Evolutionary conservation across 2,113 vertebrate genomes (phyloP).

Genomic region (Ailurus styani): DNA sequence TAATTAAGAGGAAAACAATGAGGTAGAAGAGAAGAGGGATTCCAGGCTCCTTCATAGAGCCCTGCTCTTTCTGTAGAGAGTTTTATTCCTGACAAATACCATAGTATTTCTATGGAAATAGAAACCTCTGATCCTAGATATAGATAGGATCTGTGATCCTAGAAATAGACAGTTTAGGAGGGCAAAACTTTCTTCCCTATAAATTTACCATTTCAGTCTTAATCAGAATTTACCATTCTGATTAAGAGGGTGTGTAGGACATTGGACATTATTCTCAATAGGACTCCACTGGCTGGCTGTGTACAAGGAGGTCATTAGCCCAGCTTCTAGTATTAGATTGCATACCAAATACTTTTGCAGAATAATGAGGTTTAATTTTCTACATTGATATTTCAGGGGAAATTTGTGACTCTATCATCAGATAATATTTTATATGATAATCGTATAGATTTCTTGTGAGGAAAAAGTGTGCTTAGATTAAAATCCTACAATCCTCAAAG

Average conservation of each 20-base stretch:
- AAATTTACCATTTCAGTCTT: neutral
- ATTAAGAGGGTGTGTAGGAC: neutral
- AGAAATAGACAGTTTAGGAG: neutral
- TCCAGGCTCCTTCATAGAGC: neutral
- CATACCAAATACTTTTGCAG: neutral
- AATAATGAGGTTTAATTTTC: neutral
- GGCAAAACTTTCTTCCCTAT: neutral
- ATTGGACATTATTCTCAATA: neutral
- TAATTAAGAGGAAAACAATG: neutral
- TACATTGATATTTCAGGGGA: neutral
- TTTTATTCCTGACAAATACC: neutral
- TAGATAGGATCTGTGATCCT: neutral
- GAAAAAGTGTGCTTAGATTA: neutral
- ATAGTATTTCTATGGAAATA: no score
- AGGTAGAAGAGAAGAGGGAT: neutral
- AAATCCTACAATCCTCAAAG: neutral
- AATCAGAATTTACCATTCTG: no score
- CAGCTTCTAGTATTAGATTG: neutral
- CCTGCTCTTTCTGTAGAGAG: neutral
- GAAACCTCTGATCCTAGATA: neutral
- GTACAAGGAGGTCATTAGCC: neutral
- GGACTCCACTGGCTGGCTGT: neutral
- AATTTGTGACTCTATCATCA: neutral
- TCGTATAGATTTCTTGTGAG: neutral
- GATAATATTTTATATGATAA: neutral